Conservation (phyloP, 2,888 invertebrate genomes). For the Trypoxylon attenuatum region DNA sequence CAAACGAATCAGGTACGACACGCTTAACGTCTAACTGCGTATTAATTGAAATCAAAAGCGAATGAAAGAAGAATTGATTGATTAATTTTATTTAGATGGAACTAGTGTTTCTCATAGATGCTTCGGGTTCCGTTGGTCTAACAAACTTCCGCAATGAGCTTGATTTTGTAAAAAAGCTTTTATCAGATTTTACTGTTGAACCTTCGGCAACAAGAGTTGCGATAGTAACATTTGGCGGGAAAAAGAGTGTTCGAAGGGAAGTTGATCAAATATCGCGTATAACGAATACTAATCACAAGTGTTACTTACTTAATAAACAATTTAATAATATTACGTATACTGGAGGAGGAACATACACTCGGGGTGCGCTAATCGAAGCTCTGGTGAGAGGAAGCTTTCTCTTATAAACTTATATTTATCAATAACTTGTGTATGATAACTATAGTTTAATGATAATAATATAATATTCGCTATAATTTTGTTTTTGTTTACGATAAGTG, state of each 20-base stretch:
- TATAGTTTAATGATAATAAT: no score
- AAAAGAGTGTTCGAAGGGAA: conserved; percentile 77
- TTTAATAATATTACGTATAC: conserved; percentile 78
- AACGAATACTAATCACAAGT: conserved; percentile 78
- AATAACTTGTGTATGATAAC: no score
- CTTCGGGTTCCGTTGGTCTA: conserved; percentile 82
- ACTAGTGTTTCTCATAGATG: conserved; percentile 82
- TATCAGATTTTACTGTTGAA: conserved; percentile 81
- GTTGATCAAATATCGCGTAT: conserved; percentile 79
- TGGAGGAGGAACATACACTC: conserved; percentile 83
- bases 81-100: conserved; percentile 74
- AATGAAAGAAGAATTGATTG: neutral
- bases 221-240: conserved; percentile 81
- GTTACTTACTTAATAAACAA: conserved; percentile 79
- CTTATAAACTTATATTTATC: no score
- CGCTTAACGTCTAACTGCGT: neutral
- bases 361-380: conserved; percentile 81
- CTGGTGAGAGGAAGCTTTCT: conserved; percentile 77
- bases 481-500: no score
- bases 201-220: conserved; percentile 80
- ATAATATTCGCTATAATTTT: no score
- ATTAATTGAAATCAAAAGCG: neutral
- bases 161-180: conserved; percentile 80
- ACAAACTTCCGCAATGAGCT: conserved; percentile 81
- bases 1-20: conserved; percentile 62